Percentiles rank a stretch among this genome's conserved stretches.
phyloP scores from a whole-genome alignment of 2,797 vertebrate genomes.

The Oryzias dopingdopingensis region DNA sequence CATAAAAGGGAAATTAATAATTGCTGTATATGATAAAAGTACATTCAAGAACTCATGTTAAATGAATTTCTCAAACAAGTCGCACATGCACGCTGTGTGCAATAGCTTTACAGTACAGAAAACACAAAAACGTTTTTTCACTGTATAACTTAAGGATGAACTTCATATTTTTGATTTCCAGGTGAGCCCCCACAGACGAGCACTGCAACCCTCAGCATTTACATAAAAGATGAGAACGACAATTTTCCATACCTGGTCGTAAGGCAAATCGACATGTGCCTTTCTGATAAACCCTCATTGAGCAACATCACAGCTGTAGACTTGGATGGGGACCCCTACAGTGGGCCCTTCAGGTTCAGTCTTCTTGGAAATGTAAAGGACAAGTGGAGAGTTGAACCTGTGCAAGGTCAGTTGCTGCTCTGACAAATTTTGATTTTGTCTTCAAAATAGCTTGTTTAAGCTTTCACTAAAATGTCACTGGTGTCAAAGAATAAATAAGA shows the following conservation, averaged over 20 bases:
- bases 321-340: conserved; percentile 49
- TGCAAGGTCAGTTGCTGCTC: conserved; percentile 45
- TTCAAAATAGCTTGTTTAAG: not conserved
- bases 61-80: too few relatives aligned
- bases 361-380: conserved; percentile 59
- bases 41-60: too few relatives aligned
- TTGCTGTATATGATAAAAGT: too few relatives aligned
- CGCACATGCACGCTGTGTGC: too few relatives aligned
- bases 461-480: not conserved
- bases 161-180: conserved; percentile 22
- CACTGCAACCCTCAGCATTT: conserved; percentile 59
- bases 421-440: not conserved
- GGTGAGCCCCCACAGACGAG: conserved; percentile 63
- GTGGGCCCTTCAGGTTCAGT: conserved; percentile 68
- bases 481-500: not conserved
- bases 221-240: conserved; percentile 61
- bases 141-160: not conserved
- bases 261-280: conserved; percentile 54
- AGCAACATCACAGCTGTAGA: conserved; percentile 53
- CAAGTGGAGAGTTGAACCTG: conserved; percentile 64
- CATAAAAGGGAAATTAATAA: too few relatives aligned
- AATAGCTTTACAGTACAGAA: too few relatives aligned
- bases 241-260: conserved; percentile 39
- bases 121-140: not conserved
- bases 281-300: conserved; percentile 20